Evolutionary conservation across 2,797 vertebrate species (phyloP), one percentile per base, ranked within the genome.

Genomic region (Glyptemys insculpta): DNA sequence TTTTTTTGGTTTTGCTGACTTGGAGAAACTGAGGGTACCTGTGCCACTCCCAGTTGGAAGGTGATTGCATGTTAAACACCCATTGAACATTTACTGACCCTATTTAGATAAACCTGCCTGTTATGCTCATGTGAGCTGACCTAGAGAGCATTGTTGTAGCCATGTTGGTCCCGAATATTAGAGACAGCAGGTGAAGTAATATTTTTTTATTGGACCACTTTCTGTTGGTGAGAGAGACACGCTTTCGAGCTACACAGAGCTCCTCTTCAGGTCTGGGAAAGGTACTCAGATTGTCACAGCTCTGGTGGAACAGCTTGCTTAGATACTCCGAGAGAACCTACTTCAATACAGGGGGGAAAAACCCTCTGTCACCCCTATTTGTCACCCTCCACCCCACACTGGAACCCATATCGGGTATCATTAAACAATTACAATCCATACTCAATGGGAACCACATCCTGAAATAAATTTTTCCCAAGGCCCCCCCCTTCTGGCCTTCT

Each of bases 71-170:
- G 87, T 95, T 96, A 94, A 92, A 91, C 74, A 96, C 76, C 85
- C 59, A 27, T 90, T 78, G 52, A 80, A 83, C 93, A 92, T 93
- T 96, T 96, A 97, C 96, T 96, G 85, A 91, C 65, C 86, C 76
- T 93, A 92, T 94, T 1, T 41, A 91, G 88, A 79, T 96, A 95
- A 79, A 89, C 82, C 25, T 83, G 79, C 74, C 74, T 79, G 27
- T 83, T 96, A 79, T 91, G 54, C 92, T 94, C 78, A 92, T 80
- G 68, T 96, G 84, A 95, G 52, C 85, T 95, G 89, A 72, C 15
- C 81, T 11, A 72, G 19, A 72, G n/a, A 72, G 41, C 37, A 23
- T 41, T 72, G n/a, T 12, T 23, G 65, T 72, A 41, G 65, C 21
- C 5, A 21, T 72, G 10, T 72, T 72, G 21, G n/a, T 72, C 65